phyloP scores from a whole-genome alignment of 2,113 vertebrate species.

The Shinisaurus crocodilurus region DNA sequence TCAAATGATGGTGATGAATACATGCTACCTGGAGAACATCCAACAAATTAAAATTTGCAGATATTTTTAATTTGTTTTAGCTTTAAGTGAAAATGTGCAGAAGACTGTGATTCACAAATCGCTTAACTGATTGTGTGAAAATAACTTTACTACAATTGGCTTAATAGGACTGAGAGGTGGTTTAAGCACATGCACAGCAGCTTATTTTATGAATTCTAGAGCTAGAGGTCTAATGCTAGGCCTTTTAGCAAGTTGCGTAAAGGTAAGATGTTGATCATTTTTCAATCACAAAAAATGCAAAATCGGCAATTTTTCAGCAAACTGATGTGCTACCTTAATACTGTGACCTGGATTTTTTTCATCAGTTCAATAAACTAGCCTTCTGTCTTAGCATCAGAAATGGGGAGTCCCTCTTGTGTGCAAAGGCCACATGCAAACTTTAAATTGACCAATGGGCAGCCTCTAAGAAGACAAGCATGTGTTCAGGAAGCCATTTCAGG shows the following conservation, averaged over 20 bases:
- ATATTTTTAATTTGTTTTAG: neutral
- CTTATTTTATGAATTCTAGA: neutral
- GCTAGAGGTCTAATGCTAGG: neutral
- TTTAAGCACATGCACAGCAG: neutral
- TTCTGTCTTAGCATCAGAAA: slow-evolving; percentile 18
- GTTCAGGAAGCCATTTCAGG: neutral
- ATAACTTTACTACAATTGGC: neutral
- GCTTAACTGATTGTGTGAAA: neutral
- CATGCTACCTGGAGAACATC: neutral
- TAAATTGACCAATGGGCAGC: neutral
- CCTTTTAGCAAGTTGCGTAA: neutral
- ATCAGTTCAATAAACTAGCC: neutral
- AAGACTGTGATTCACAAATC: neutral
- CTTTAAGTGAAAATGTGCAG: neutral
- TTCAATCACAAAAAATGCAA: neutral
- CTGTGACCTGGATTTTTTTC: slow-evolving; percentile 15
- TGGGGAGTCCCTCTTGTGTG: neutral
- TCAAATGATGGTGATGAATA: neutral
- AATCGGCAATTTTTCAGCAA: neutral
- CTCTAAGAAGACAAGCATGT: neutral
- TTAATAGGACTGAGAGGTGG: neutral
- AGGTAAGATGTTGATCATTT: slow-evolving; percentile 4
- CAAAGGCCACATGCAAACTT: neutral
- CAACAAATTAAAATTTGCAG: neutral
- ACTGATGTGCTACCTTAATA: slow-evolving; percentile 18